phyloP scores from a whole-genome alignment of 64 coral and sea anemone species.

The Anthopleura sola region DNA sequence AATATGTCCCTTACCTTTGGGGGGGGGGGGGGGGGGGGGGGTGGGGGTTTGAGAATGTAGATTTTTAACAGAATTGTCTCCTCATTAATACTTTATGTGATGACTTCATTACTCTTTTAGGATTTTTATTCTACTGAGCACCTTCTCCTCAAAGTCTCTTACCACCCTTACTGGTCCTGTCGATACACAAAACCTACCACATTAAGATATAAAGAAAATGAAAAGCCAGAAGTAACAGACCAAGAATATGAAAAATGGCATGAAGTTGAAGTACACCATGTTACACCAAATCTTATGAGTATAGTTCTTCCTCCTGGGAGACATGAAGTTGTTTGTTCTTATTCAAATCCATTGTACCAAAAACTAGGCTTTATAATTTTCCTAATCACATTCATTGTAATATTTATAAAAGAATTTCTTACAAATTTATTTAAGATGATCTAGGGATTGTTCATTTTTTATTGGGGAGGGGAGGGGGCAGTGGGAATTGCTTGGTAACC shows the following conservation, averaged over 20 bases:
- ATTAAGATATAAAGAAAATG: background rate
- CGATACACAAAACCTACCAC: conserved; percentile 15
- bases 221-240: background rate
- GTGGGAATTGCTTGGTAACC: no score
- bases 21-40: no score
- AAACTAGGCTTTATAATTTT: conserved; percentile 68
- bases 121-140: conserved; percentile 58
- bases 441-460: background rate
- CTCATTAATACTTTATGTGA: no score
- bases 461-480: no score
- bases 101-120: conserved; percentile 12
- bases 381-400: conserved; percentile 20
- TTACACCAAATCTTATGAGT: conserved; percentile 81
- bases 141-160: conserved; percentile 77
- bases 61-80: no score
- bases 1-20: no score
- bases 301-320: conserved; percentile 55
- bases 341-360: conserved; percentile 78
- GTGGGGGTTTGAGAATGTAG: no score
- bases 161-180: conserved; percentile 84
- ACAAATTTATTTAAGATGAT: background rate
- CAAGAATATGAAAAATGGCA: conserved; percentile 38
- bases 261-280: conserved; percentile 42
- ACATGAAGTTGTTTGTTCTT: conserved; percentile 63
- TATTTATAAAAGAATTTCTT: conserved; percentile 23